Conservation (phyloP, 2,797 vertebrate genomes). For the Pseudomugil tenellus region DNA sequence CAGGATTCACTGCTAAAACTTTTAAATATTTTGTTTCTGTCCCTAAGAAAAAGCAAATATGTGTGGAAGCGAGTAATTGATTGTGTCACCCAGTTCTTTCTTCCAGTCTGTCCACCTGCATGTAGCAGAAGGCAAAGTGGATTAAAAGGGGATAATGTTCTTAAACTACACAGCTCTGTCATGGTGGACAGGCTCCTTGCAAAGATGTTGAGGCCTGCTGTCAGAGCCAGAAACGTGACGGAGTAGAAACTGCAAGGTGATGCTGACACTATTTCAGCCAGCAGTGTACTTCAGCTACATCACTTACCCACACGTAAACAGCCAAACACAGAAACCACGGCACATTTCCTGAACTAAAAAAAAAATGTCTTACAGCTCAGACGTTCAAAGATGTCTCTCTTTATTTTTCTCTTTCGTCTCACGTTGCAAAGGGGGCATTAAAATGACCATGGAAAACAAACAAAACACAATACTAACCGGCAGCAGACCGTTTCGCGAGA, state of each 20-base stretch:
- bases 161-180: constrained; percentile 73
- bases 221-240: constrained; percentile 17
- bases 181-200: constrained; percentile 24
- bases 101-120: constrained; percentile 74
- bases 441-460: neutral
- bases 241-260: constrained; percentile 2
- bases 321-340: neutral
- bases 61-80: constrained; percentile 29
- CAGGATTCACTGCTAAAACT: neutral
- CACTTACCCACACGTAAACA: constrained; percentile 8
- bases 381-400: neutral
- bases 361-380: neutral
- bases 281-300: constrained; percentile 2
- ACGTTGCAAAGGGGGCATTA: neutral
- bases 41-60: constrained; percentile 24
- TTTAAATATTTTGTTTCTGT: constrained; percentile 1
- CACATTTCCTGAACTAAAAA: neutral
- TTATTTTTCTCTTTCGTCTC: no score
- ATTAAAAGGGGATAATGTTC: constrained; percentile 86
- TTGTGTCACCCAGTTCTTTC: constrained; percentile 51
- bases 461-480: neutral
- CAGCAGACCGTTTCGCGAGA: neutral
- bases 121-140: constrained; percentile 84
- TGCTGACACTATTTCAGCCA: neutral
- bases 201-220: constrained; percentile 16